These are phyloP conservation scores for Parnassius smintheus DNA, from an alignment of 2,888 invertebrate species.

Conservation along the genomic window DNA sequence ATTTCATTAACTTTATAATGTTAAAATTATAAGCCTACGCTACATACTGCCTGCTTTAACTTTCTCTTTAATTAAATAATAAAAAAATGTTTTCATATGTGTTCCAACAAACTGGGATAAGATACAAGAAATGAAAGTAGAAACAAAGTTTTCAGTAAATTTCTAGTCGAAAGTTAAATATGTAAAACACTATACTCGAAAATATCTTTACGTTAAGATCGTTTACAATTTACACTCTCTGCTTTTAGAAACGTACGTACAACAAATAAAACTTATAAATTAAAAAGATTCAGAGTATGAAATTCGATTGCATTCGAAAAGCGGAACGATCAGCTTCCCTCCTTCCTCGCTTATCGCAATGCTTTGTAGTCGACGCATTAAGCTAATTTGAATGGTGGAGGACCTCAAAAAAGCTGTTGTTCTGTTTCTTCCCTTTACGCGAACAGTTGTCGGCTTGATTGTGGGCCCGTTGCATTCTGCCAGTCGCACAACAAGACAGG, in stretches of 20 bases:
- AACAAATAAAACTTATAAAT: conserved; percentile 25
- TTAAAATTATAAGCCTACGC: too few relatives aligned
- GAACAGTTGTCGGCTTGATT: conserved; percentile 61
- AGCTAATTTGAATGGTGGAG: conserved; percentile 79
- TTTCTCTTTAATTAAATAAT: too few relatives aligned
- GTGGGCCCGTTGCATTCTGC: conserved; percentile 65
- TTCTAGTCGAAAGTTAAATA: not conserved
- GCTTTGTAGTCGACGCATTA: conserved; percentile 77
- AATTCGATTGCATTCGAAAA: conserved; percentile 55
- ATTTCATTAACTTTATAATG: too few relatives aligned
- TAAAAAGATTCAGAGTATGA: conserved; percentile 44
- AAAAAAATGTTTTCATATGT: too few relatives aligned
- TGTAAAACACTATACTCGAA: too few relatives aligned
- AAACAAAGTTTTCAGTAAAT: not conserved
- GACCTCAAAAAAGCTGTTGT: conserved; percentile 74
- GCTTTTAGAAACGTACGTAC: conserved; percentile 10
- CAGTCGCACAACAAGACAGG: conserved; percentile 54
- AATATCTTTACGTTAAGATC: not conserved
- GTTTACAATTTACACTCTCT: conserved; percentile 20
- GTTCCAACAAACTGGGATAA: not conserved
- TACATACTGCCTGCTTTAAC: too few relatives aligned
- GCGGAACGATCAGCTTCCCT: conserved; percentile 55
- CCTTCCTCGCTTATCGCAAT: conserved; percentile 68
- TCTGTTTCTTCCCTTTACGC: conserved; percentile 72
- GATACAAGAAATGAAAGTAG: conserved; percentile 8